These are phyloP conservation scores for Conistra vaccinii DNA, from an alignment of 2,888 invertebrate genomes.

Conservation along the genomic window DNA sequence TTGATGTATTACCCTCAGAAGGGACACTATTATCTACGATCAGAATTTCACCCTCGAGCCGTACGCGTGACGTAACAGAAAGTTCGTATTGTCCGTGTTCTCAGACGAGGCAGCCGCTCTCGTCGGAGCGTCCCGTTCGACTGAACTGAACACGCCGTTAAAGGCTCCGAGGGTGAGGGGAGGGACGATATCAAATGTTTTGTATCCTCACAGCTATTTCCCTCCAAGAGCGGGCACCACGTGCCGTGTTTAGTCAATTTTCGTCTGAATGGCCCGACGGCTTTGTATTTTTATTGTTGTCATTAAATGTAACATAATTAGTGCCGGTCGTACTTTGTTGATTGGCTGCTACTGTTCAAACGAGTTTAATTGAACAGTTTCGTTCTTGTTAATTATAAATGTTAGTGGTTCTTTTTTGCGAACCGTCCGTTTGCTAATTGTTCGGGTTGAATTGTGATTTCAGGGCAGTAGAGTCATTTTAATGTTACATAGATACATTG, in stretches of 20 bases:
- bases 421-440: background rate
- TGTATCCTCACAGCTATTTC: conserved; percentile 85
- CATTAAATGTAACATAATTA: conserved; percentile 84
- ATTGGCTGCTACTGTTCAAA: conserved; percentile 73
- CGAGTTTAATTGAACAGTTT: conserved; percentile 71
- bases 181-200: conserved; percentile 85
- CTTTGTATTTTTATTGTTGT: conserved; percentile 84
- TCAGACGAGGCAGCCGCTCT: conserved; percentile 74
- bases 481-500: background rate
- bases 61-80: conserved; percentile 85
- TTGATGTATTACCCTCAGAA: conserved; percentile 69
- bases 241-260: conserved; percentile 87
- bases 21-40: conserved; percentile 73
- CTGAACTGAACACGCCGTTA: conserved; percentile 76
- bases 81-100: conserved; percentile 69
- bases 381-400: conserved; percentile 58
- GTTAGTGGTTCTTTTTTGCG: conserved; percentile 17
- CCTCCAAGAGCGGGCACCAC: conserved; percentile 81
- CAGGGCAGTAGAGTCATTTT: background rate
- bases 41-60: conserved; percentile 78
- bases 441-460: conserved; percentile 6
- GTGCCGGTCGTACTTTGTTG: conserved; percentile 77
- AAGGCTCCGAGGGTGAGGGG: conserved; percentile 76
- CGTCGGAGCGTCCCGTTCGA: conserved; percentile 77
- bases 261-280: conserved; percentile 78